Conservation (phyloP, 2,797 vertebrate species). For the Zenarchopterus dispar region DNA sequence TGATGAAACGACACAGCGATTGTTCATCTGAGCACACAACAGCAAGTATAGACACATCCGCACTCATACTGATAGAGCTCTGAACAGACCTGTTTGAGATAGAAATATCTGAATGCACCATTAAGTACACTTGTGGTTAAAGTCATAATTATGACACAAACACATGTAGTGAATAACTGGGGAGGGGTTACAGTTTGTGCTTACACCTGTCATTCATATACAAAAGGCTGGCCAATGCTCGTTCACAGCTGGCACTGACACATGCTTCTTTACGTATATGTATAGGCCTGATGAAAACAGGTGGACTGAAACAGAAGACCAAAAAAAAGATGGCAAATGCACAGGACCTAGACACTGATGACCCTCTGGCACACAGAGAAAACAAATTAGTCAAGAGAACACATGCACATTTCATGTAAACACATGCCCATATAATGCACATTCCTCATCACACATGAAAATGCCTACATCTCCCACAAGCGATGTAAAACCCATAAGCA, state of each 20-base stretch:
- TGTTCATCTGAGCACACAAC: conserved; percentile 36
- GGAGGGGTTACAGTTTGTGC: conserved; percentile 30
- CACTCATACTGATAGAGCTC: background rate
- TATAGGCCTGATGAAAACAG: conserved; percentile 53
- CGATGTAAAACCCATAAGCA: conserved; percentile 11
- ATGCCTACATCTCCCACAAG: conserved; percentile 13
- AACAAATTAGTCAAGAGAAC: conserved; percentile 18
- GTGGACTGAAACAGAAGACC: conserved; percentile 31
- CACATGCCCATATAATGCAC: conserved; percentile 4
- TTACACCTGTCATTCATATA: conserved; percentile 76
- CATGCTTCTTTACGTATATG: conserved; percentile 53
- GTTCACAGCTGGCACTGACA: conserved; percentile 68
- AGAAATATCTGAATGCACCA: conserved; percentile 12
- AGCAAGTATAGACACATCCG: conserved; percentile 10
- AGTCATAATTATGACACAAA: conserved; percentile 56
- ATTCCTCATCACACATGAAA: conserved; percentile 6
- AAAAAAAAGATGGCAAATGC: conserved; percentile 31
- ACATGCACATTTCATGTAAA: conserved; percentile 30
- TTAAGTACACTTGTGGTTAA: conserved; percentile 29
- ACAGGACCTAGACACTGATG: conserved; percentile 1
- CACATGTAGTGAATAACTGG: conserved; percentile 37
- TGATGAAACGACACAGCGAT: conserved; percentile 80
- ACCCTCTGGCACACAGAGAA: conserved; percentile 10
- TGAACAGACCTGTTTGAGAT: conserved; percentile 12
- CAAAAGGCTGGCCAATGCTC: conserved; percentile 68